Percentiles rank a stretch among this genome's conserved stretches.
phyloP scores from a whole-genome alignment of 2,113 vertebrate species.

The Salvelinus namaycush region DNA sequence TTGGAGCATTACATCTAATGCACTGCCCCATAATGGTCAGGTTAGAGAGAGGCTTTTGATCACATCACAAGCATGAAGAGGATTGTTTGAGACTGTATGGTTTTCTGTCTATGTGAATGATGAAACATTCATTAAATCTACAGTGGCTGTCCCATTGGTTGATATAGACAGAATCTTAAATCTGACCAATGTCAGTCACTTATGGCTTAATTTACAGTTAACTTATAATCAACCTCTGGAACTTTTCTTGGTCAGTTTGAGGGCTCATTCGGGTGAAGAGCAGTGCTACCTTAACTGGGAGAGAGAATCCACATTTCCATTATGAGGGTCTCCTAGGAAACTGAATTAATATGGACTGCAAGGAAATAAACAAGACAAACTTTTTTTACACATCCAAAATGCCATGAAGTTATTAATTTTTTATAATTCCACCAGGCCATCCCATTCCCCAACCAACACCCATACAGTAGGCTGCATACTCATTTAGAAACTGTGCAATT shows the following conservation, averaged over 20 bases:
- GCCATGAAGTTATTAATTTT: constrained; percentile 22
- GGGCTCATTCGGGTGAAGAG: background rate
- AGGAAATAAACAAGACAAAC: constrained; percentile 24
- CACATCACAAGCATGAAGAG: background rate
- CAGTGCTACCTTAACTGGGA: constrained; percentile 39
- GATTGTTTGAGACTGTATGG: background rate
- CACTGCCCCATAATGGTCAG: background rate
- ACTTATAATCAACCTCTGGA: background rate
- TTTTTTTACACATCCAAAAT: background rate
- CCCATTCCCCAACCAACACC: background rate
- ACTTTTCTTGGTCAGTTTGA: constrained; percentile 2
- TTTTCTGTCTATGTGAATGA: background rate
- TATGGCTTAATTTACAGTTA: no score
- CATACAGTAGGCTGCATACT: background rate
- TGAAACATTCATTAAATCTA: background rate
- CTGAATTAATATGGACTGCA: constrained; percentile 21
- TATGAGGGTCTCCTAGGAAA: constrained; percentile 41
- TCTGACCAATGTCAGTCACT: background rate
- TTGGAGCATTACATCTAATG: background rate
- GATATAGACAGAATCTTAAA: background rate
- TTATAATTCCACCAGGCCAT: background rate
- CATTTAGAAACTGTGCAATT: background rate
- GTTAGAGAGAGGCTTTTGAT: no score
- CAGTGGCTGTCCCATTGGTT: background rate
- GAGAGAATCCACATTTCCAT: constrained; percentile 36